Conservation (phyloP, 2,797 vertebrate species). For the Falco biarmicus region DNA sequence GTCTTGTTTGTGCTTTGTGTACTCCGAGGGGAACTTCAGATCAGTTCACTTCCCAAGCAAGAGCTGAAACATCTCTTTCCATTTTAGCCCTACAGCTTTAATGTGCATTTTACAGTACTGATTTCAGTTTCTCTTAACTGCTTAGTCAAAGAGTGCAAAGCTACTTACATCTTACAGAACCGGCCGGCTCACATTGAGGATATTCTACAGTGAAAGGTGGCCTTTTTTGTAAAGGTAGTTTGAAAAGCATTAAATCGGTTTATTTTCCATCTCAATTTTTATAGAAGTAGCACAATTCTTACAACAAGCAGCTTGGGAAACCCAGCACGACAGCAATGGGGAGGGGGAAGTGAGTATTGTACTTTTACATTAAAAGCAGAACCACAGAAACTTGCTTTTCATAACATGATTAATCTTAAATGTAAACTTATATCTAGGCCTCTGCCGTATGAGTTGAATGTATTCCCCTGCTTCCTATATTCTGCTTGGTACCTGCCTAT, state of each 20-base stretch:
- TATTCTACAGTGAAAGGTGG: background rate
- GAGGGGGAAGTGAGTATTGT: slow-evolving; percentile 34
- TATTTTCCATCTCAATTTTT: background rate
- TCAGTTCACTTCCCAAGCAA: background rate
- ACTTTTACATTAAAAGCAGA: slow-evolving; percentile 39
- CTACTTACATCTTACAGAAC: background rate
- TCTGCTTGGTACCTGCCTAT: background rate
- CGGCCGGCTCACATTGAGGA: background rate
- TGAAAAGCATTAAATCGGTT: background rate
- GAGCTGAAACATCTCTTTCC: slow-evolving; percentile 9
- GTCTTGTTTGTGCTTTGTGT: background rate
- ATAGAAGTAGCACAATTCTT: background rate
- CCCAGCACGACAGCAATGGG: background rate
- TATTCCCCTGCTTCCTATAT: background rate
- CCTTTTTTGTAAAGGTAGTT: background rate
- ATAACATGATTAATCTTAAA: background rate
- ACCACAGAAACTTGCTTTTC: background rate
- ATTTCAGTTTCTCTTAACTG: slow-evolving; percentile 15
- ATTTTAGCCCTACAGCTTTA: background rate
- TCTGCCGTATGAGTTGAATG: background rate
- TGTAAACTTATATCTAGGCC: background rate
- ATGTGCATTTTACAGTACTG: background rate
- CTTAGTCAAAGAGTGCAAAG: background rate
- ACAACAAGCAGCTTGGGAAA: background rate
- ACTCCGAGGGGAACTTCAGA: background rate